Conservation (phyloP, 2,797 vertebrate species). For the Rachycentron canadum region DNA sequence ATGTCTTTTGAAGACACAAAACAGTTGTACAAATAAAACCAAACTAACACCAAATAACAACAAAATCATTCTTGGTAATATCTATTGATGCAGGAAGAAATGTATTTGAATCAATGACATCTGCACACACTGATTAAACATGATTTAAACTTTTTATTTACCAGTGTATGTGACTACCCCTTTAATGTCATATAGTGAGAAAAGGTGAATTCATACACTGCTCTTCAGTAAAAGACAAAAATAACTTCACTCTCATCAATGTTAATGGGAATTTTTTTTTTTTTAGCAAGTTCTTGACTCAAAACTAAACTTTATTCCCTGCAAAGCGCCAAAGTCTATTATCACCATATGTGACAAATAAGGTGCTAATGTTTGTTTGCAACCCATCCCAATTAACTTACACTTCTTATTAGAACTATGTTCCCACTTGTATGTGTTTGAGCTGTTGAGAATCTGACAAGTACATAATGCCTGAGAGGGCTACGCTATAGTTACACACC, state of each 20-base stretch:
- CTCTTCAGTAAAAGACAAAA: constrained; percentile 20
- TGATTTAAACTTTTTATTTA: no score
- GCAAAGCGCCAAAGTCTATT: constrained; percentile 47
- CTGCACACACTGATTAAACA: no score
- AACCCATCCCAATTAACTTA: constrained; percentile 51
- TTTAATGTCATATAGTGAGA: neutral
- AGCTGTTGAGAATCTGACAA: constrained; percentile 36
- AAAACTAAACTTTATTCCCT: constrained; percentile 13
- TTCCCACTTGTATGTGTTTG: constrained; percentile 25
- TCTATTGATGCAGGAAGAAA: neutral
- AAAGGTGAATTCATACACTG: neutral
- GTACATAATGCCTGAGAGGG: constrained; percentile 11
- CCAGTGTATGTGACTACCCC: neutral
- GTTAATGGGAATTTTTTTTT: constrained; percentile 46
- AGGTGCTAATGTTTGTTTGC: constrained; percentile 70
- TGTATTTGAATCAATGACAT: no score
- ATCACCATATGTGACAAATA: constrained; percentile 50
- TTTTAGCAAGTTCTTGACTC: constrained; percentile 36
- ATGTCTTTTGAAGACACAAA: neutral
- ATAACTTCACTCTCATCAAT: constrained; percentile 6
- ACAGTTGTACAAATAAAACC: neutral
- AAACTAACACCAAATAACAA: neutral
- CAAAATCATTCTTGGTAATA: neutral
- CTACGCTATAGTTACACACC: neutral
- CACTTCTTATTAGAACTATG: constrained; percentile 40